Conservation (phyloP, 2,888 invertebrate genomes). For the Platynereis dumerilii region DNA sequence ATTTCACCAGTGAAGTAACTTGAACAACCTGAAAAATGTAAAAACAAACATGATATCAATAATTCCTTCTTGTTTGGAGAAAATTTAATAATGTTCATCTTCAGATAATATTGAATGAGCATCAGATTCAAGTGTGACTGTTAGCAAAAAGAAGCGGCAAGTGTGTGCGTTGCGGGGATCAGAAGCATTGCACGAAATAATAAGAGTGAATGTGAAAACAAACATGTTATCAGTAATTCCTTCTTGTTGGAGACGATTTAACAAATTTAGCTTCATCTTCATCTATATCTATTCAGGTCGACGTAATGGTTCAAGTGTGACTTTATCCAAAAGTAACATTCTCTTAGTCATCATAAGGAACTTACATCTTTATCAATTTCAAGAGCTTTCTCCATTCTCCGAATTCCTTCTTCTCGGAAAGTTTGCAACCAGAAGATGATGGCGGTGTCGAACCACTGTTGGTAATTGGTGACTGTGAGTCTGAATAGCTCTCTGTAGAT, state of each 20-base stretch:
- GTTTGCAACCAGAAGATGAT: slow-evolving; percentile 59
- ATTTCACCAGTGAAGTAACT: slow-evolving; percentile 54
- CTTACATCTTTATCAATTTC: slow-evolving; percentile 58
- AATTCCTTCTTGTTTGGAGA: neutral
- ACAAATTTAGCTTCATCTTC: too few species aligned
- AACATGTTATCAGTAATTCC: neutral
- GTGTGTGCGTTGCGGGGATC: too few species aligned
- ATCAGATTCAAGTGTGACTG: too few species aligned
- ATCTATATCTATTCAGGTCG: too few species aligned
- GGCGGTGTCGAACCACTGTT: slow-evolving; percentile 54
- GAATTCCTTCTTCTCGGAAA: slow-evolving; percentile 51
- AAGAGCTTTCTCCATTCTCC: slow-evolving; percentile 52
- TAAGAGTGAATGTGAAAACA: slow-evolving; percentile 42
- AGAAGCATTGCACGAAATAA: too few species aligned
- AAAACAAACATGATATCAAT: slow-evolving; percentile 30
- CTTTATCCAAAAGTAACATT: too few species aligned
- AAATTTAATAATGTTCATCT: too few species aligned
- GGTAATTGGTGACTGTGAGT: slow-evolving; percentile 48
- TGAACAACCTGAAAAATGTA: slow-evolving; percentile 44
- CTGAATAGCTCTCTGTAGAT: slow-evolving; percentile 48
- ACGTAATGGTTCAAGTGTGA: too few species aligned
- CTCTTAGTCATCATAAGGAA: too few species aligned
- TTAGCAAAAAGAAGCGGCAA: too few species aligned
- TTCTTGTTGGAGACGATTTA: neutral
- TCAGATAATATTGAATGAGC: too few species aligned